Base-by-base conservation (phyloP, 2,888 invertebrate genomes). In the Drosophila koepferae region DNA sequence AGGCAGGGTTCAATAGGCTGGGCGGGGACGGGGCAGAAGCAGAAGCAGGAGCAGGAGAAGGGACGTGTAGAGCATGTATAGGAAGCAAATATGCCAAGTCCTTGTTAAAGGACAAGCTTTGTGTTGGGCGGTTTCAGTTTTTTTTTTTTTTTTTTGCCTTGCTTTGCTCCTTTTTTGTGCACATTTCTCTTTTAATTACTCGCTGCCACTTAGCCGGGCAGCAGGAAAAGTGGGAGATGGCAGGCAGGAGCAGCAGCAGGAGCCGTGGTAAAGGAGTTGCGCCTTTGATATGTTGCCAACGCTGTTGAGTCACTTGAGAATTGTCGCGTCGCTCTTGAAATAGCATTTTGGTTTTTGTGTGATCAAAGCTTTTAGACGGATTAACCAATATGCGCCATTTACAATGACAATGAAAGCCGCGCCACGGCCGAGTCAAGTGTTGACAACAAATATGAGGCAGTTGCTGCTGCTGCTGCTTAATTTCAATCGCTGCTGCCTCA, bases 331-430 rank as follows among this genome's bases (percentile, higher is more conserved):
- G 82, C 80, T 80, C 82, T 85, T 72, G 68, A 82, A 73, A 74
- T 72, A 46, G 44, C 31, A 23, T 38, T 68, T 44, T 40, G 28
- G 20, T 23, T 62, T 14, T 43, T 23, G 53, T 64, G 62, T 7
- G 86, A 79, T 89, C 89, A 89, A 87, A 87, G 89, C 90, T 89
- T 89, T 86, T 80, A 89, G 85, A 64, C 64, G 90, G 82, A 86
- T 86, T 89, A 86, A 87, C 88, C 88, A 89, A 80, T 80, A 81
- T 76, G 60, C 67, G 41, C 34, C 38, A 69, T 18, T 60, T 61
- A 44, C 68, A 74, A 73, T 85, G 88, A 80, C 88, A 87, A 78
- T 86, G 88, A 76, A 74, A 63, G 59, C 46, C 41, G 23, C 18
- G 49, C 68, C 44, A 16, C 51, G 53, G 7, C 18, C 23, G 61